Percentiles rank a stretch among this genome's conserved stretches.
These are phyloP conservation scores for Drosophila oshimai DNA, from an alignment of 1,140 invertebrate species.

Conservation along the genomic window DNA sequence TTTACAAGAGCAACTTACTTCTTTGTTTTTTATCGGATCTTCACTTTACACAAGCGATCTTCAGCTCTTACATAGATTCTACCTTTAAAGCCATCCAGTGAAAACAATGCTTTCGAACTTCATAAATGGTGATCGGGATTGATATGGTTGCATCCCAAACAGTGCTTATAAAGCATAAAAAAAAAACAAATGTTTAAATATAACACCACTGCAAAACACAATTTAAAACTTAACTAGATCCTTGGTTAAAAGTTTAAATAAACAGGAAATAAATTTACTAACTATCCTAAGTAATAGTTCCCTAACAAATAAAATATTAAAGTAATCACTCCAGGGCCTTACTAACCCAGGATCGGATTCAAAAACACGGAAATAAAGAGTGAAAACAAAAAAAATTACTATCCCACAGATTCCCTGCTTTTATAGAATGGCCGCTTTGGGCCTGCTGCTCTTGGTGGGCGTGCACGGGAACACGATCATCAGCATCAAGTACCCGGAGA, in stretches of 20 bases:
- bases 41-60: neutral
- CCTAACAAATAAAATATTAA: too few relatives aligned
- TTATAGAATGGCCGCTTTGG: slow-evolving; percentile 55
- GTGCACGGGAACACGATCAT: slow-evolving; percentile 69
- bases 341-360: slow-evolving; percentile 48
- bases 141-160: neutral
- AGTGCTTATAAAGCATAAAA: neutral
- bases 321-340: slow-evolving; percentile 13
- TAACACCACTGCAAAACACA: slow-evolving; percentile 9
- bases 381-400: neutral
- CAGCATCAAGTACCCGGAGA: slow-evolving; percentile 69
- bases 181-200: neutral
- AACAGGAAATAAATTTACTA: neutral
- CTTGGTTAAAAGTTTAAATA: neutral
- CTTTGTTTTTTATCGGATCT: neutral
- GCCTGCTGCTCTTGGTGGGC: slow-evolving; percentile 60
- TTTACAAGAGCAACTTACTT: slow-evolving; percentile 19
- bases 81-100: neutral
- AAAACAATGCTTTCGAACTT: neutral
- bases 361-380: neutral
- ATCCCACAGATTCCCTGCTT: slow-evolving; percentile 7
- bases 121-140: neutral
- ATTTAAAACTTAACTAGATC: neutral
- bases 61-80: neutral
- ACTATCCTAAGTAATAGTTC: too few relatives aligned